phyloP scores from a whole-genome alignment of 2,113 vertebrate genomes.

The Nannobrachium achirus region DNA sequence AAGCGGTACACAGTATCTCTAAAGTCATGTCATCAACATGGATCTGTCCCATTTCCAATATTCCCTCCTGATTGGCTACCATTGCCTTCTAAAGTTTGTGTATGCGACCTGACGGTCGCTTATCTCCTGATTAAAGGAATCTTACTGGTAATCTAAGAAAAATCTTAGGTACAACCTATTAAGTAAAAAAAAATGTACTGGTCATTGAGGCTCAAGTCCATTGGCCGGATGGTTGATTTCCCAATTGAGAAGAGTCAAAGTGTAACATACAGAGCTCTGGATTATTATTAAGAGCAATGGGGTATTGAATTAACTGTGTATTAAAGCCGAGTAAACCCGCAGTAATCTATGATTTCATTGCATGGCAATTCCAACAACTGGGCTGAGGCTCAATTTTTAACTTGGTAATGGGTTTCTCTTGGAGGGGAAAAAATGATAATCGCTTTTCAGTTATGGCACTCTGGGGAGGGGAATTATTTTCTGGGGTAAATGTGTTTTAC shows the following conservation, averaged over 20 bases:
- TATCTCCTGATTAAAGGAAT: too few relatives aligned
- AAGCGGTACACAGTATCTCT: too few relatives aligned
- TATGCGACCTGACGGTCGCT: too few relatives aligned
- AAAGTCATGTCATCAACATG: too few relatives aligned
- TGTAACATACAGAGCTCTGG: neutral
- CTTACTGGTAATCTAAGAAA: too few relatives aligned
- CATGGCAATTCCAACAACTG: conserved; percentile 10
- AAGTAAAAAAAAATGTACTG: too few relatives aligned
- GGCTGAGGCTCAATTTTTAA: conserved; percentile 23
- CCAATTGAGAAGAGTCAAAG: neutral
- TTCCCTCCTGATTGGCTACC: too few relatives aligned
- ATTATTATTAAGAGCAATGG: conserved; percentile 22
- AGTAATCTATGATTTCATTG: conserved; percentile 25
- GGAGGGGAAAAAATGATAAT: conserved; percentile 36
- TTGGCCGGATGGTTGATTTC: neutral
- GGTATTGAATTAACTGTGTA: conserved; percentile 22
- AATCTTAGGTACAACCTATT: too few relatives aligned
- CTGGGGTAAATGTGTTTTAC: conserved; percentile 33
- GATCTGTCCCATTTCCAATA: too few relatives aligned
- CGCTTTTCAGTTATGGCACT: conserved; percentile 22
- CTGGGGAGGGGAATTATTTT: conserved; percentile 33
- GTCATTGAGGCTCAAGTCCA: neutral
- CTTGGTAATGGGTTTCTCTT: conserved; percentile 36
- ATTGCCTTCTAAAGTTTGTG: too few relatives aligned
- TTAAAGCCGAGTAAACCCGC: conserved; percentile 27